Evolutionary conservation across 2,888 invertebrate genomes (phyloP).

Genomic region (Crepidodera aurea): DNA sequence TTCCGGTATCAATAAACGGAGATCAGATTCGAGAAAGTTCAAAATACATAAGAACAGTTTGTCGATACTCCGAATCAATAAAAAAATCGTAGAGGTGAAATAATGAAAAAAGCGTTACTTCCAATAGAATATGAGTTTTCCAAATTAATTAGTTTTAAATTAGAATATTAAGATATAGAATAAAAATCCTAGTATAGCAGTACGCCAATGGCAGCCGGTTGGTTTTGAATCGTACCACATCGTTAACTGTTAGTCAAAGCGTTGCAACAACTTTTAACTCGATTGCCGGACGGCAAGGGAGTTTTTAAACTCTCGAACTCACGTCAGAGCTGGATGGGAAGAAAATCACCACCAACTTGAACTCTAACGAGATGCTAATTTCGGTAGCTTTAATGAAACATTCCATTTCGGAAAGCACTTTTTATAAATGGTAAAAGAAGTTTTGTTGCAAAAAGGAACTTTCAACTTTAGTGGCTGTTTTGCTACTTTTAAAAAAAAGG

Average conservation of each 20-base stretch:
- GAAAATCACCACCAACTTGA: constrained; percentile 1
- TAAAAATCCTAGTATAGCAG: too few species aligned
- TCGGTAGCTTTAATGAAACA: constrained; percentile 3
- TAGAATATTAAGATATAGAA: too few species aligned
- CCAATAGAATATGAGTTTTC: too few species aligned
- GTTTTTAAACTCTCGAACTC: neutral
- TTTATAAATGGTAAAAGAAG: neutral
- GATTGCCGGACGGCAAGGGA: constrained; percentile 2
- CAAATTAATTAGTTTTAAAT: too few species aligned
- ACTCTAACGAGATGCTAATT: constrained; percentile 6
- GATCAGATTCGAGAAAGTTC: too few species aligned
- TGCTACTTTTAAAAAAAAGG: neutral
- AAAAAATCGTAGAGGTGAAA: too few species aligned
- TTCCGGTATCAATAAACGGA: too few species aligned
- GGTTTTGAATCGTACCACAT: constrained; percentile 4
- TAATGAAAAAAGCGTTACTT: too few species aligned
- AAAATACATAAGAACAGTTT: too few species aligned
- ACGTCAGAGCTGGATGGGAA: neutral
- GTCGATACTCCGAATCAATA: too few species aligned
- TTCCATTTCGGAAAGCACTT: neutral
- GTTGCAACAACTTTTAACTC: constrained; percentile 27
- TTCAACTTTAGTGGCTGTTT: neutral
- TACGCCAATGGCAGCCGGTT: neutral
- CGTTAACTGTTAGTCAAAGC: constrained; percentile 25
- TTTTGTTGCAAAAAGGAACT: neutral